phyloP scores from a whole-genome alignment of 2,797 vertebrate species.

The Argya squamiceps region DNA sequence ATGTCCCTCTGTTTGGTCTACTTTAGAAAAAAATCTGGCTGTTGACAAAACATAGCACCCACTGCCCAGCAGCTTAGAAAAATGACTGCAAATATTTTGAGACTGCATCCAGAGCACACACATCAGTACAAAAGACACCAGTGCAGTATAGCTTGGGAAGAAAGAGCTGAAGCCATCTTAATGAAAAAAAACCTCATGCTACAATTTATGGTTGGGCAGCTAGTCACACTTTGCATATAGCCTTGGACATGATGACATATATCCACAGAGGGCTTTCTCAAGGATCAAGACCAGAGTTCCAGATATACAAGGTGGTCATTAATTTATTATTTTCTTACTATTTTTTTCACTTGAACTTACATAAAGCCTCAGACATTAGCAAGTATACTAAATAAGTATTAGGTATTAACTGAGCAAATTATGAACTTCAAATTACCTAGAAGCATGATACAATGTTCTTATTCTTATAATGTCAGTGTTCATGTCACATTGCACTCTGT shows the following conservation, averaged over 20 bases:
- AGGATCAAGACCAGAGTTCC: background rate
- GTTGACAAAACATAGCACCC: background rate
- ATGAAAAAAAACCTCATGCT: background rate
- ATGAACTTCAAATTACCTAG: background rate
- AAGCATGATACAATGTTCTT: accelerated
- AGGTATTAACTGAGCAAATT: background rate
- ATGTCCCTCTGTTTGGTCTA: background rate
- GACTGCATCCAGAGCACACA: background rate
- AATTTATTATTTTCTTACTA: background rate
- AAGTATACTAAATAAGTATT: background rate
- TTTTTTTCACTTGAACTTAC: background rate
- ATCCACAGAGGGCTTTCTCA: background rate
- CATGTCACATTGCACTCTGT: background rate
- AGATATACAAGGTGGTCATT: background rate
- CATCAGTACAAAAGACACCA: background rate
- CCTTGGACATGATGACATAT: background rate
- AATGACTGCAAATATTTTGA: background rate
- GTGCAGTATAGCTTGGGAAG: background rate
- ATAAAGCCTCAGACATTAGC: background rate
- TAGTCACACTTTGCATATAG: background rate
- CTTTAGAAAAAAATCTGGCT: background rate
- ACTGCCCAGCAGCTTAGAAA: background rate
- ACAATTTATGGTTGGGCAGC: background rate
- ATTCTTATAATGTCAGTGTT: background rate
- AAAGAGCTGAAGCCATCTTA: background rate